Percentiles rank a stretch among this genome's conserved stretches.
These are phyloP conservation scores for Ovis canadensis DNA, from an alignment of 2,113 vertebrate species.

Conservation along the genomic window DNA sequence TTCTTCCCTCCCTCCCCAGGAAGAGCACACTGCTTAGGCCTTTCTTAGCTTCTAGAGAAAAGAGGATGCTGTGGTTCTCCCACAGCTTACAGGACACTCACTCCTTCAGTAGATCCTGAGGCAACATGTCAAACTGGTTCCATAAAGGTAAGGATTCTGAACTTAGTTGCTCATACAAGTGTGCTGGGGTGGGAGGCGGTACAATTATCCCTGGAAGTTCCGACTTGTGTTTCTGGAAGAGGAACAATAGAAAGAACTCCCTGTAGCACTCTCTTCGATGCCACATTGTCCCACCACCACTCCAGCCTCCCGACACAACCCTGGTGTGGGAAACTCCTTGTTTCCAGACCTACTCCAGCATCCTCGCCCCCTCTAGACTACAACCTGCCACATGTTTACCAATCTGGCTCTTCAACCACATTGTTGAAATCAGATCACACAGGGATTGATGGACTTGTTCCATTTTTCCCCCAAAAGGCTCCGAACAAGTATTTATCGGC, in stretches of 20 bases:
- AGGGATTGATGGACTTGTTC: neutral
- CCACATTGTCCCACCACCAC: neutral
- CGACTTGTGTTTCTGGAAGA: constrained; percentile 33
- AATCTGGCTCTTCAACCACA: neutral
- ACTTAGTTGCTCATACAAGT: neutral
- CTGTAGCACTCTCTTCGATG: neutral
- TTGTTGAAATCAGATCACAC: neutral
- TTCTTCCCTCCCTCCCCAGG: neutral
- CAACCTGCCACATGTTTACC: neutral
- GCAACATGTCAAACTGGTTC: neutral
- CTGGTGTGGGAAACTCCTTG: neutral
- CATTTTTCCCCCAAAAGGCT: neutral
- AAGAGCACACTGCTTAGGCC: neutral
- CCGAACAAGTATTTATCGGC: neutral
- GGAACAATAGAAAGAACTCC: neutral
- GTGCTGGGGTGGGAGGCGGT: neutral
- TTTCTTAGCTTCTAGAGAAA: neutral
- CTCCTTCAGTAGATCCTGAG: neutral
- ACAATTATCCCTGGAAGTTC: neutral
- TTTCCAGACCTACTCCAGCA: neutral
- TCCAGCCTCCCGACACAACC: neutral
- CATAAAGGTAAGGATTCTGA: neutral
- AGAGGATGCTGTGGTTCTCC: neutral
- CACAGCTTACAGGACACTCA: neutral
- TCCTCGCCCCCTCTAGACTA: neutral